phyloP scores from a whole-genome alignment of 1,140 invertebrate genomes.

The Homalodisca vitripennis region DNA sequence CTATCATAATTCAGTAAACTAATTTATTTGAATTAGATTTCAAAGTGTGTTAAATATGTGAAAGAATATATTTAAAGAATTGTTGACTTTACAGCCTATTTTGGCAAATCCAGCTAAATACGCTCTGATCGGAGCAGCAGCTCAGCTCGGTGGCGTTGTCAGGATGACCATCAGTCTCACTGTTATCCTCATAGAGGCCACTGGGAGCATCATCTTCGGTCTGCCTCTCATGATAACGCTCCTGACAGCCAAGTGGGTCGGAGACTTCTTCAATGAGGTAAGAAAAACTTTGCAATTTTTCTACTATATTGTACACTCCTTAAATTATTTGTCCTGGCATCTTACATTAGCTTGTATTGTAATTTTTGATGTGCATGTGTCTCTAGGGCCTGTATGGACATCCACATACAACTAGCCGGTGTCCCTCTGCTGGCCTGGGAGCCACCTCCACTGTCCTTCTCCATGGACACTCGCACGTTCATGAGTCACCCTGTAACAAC shows the following conservation, averaged over 20 bases:
- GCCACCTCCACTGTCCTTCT: slow-evolving; percentile 82
- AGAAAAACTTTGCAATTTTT: slow-evolving; percentile 34
- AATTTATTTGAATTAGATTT: too few species aligned
- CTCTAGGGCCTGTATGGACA: slow-evolving; percentile 93
- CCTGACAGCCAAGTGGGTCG: slow-evolving; percentile 95
- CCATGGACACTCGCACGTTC: slow-evolving; percentile 83
- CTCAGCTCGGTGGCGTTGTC: slow-evolving; percentile 93
- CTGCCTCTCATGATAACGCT: slow-evolving; percentile 86
- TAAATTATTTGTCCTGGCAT: too few species aligned
- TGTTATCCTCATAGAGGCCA: slow-evolving; percentile 95
- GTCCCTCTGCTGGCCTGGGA: slow-evolving; percentile 93
- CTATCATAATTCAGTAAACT: too few species aligned
- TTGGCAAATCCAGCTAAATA: slow-evolving; percentile 89
- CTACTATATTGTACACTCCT: too few species aligned
- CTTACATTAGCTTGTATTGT: too few species aligned
- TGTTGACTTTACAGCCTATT: background rate
- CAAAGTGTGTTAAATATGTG: too few species aligned
- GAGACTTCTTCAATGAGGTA: slow-evolving; percentile 96
- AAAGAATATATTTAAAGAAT: too few species aligned
- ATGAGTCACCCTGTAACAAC: slow-evolving; percentile 88
- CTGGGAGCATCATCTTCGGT: slow-evolving; percentile 92
- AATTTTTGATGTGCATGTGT: slow-evolving; percentile 34
- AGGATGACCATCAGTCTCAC: slow-evolving; percentile 96
- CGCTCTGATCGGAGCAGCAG: slow-evolving; percentile 93
- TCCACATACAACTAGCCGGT: slow-evolving; percentile 84